Conservation (phyloP, 2,113 vertebrate genomes). For the Xiphophorus hellerii region DNA sequence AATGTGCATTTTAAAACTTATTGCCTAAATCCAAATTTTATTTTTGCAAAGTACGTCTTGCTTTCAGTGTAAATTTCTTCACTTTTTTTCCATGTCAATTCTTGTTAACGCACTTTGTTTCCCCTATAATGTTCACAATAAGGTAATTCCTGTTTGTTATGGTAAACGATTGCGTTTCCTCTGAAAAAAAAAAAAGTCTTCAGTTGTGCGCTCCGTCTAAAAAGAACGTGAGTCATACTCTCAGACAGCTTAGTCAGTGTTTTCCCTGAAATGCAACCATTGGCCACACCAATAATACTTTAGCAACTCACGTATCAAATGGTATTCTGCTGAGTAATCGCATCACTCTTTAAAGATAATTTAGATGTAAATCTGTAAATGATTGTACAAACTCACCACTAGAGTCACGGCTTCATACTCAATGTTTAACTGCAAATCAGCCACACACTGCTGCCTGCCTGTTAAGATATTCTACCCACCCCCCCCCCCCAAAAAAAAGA, state of each 20-base stretch:
- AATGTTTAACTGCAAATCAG: slow-evolving; percentile 58
- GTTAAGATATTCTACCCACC: slow-evolving; percentile 2
- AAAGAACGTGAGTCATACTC: slow-evolving; percentile 60
- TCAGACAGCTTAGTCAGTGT: slow-evolving; percentile 51
- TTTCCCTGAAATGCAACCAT: slow-evolving; percentile 3
- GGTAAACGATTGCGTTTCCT: slow-evolving; percentile 19
- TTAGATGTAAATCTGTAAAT: too few species aligned
- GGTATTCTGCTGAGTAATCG: neutral
- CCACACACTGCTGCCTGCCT: slow-evolving; percentile 43
- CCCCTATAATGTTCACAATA: neutral
- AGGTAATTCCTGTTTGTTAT: neutral
- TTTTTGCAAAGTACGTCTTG: too few species aligned
- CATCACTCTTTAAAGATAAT: neutral
- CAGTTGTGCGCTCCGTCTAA: neutral
- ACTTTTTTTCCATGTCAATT: neutral
- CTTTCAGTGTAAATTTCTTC: too few species aligned
- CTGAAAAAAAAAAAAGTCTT: slow-evolving; percentile 8
- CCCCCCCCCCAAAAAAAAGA: too few species aligned
- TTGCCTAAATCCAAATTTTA: too few species aligned
- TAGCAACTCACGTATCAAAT: neutral
- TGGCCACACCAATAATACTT: neutral
- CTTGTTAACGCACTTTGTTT: neutral
- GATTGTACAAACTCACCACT: too few species aligned
- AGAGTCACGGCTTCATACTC: too few species aligned
- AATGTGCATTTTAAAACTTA: too few species aligned